Conservation (phyloP, 1,140 invertebrate genomes). For the Ectropis grisescens region DNA sequence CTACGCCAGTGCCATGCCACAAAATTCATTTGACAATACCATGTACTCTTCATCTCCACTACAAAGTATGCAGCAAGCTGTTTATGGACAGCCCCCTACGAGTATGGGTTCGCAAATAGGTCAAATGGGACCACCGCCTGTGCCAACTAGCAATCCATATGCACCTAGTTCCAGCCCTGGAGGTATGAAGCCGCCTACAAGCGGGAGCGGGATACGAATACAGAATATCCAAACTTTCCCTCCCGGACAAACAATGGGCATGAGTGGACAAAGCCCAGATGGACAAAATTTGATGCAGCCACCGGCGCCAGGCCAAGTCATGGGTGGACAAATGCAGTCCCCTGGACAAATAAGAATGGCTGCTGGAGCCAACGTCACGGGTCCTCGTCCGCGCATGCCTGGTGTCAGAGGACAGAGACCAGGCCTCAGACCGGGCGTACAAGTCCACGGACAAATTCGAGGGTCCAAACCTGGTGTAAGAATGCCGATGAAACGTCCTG, state of each 20-base stretch:
- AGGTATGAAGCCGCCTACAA: constrained; percentile 35
- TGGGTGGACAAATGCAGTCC: constrained; percentile 30
- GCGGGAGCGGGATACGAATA: constrained; percentile 40
- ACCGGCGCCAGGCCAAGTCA: constrained; percentile 19
- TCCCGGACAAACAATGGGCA: constrained; percentile 26
- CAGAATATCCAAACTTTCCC: constrained; percentile 58
- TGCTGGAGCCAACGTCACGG: constrained; percentile 28
- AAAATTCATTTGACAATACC: constrained; percentile 23
- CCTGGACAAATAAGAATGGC: constrained; percentile 45
- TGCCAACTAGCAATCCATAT: constrained; percentile 31
- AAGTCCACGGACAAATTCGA: constrained; percentile 49
- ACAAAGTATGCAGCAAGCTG: constrained; percentile 54
- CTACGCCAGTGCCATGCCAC: constrained; percentile 26
- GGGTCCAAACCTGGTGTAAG: constrained; percentile 32
- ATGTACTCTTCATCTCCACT: constrained; percentile 45
- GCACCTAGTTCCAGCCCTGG: constrained; percentile 35
- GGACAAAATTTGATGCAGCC: constrained; percentile 3
- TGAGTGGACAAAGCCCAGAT: constrained; percentile 8
- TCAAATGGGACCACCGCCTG: constrained; percentile 43
- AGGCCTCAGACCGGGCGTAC: constrained; percentile 42
- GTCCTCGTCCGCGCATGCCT: constrained; percentile 37
- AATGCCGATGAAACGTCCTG: constrained; percentile 54
- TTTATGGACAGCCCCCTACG: constrained; percentile 35
- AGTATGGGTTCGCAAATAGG: constrained; percentile 26
- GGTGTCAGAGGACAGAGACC: constrained; percentile 35